These are phyloP conservation scores for Nipponia nippon DNA, from an alignment of 2,113 vertebrate species.

Conservation along the genomic window DNA sequence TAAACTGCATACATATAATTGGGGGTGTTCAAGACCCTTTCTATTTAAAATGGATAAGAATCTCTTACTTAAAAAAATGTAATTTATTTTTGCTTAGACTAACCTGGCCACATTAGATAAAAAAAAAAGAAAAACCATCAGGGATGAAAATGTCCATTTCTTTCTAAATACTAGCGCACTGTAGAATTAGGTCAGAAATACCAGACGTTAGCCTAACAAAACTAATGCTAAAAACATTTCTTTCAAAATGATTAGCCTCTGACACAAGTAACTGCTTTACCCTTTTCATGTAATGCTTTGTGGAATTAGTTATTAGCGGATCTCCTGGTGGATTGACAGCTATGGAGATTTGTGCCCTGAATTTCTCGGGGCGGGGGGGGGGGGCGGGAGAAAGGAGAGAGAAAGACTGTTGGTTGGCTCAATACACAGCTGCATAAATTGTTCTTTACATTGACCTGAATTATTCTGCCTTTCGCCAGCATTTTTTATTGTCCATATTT, in stretches of 20 bases:
- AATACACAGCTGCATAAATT: slow-evolving; percentile 30
- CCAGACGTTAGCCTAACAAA: not conserved
- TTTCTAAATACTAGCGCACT: not conserved
- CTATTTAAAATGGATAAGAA: not conserved
- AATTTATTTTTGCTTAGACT: not conserved
- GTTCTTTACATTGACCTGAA: slow-evolving; percentile 54
- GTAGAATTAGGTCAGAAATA: slow-evolving; percentile 7
- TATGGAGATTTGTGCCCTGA: slow-evolving; percentile 39
- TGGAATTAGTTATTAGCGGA: slow-evolving; percentile 24
- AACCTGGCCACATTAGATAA: not conserved
- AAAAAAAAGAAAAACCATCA: not conserved
- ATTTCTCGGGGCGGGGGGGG: not conserved
- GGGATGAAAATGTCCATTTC: not conserved
- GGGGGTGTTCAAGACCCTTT: not conserved
- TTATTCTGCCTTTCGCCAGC: slow-evolving; percentile 50
- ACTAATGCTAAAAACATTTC: not conserved
- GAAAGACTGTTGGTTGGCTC: slow-evolving; percentile 32
- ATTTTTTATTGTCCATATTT: slow-evolving; percentile 55
- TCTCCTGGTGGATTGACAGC: not conserved
- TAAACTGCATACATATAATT: not conserved
- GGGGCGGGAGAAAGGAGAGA: not conserved
- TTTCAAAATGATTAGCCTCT: not conserved
- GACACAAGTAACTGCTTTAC: slow-evolving; percentile 16
- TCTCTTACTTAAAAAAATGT: not conserved
- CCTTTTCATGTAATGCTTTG: not conserved